These are phyloP conservation scores for Babylonia areolata DNA, from an alignment of 1,140 invertebrate genomes.

Conservation along the genomic window DNA sequence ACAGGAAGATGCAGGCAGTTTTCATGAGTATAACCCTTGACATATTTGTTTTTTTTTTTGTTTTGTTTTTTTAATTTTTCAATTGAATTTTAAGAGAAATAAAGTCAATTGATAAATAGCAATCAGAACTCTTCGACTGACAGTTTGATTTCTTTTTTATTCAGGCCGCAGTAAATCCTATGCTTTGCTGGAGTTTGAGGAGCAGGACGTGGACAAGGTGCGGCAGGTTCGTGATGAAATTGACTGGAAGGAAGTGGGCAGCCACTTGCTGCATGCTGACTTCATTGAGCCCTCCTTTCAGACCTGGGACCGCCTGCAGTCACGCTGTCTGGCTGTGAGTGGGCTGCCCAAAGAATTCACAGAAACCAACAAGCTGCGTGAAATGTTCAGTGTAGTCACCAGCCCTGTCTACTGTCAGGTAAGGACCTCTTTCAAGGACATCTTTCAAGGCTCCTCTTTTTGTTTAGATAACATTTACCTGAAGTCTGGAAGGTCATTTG, in stretches of 20 bases:
- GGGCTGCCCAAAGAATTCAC: conserved; percentile 79
- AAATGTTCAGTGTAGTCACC: conserved; percentile 78
- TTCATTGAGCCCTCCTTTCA: conserved; percentile 67
- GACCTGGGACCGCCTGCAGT: conserved; percentile 78
- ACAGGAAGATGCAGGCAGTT: too few relatives aligned
- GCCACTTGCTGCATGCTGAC: conserved; percentile 78
- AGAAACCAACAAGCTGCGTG: conserved; percentile 79
- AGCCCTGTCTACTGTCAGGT: conserved; percentile 82
- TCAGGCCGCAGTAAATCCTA: conserved; percentile 79
- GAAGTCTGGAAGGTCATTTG: too few relatives aligned
- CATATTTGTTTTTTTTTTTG: too few relatives aligned
- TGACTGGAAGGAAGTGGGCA: conserved; percentile 76
- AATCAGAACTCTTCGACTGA: too few relatives aligned
- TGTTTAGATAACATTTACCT: too few relatives aligned
- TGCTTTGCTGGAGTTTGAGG: conserved; percentile 80
- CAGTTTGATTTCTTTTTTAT: too few relatives aligned
- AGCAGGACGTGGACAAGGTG: conserved; percentile 65
- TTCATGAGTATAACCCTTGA: too few relatives aligned
- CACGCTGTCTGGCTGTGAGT: conserved; percentile 79
- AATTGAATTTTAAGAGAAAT: too few relatives aligned
- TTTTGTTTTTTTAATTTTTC: too few relatives aligned
- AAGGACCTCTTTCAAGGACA: conserved; percentile 44
- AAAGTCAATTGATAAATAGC: too few relatives aligned
- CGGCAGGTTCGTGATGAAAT: conserved; percentile 77
- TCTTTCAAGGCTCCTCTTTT: too few relatives aligned